Base-by-base conservation (phyloP, 2,113 vertebrate genomes). In the Dicrurus megarhynchus region DNA sequence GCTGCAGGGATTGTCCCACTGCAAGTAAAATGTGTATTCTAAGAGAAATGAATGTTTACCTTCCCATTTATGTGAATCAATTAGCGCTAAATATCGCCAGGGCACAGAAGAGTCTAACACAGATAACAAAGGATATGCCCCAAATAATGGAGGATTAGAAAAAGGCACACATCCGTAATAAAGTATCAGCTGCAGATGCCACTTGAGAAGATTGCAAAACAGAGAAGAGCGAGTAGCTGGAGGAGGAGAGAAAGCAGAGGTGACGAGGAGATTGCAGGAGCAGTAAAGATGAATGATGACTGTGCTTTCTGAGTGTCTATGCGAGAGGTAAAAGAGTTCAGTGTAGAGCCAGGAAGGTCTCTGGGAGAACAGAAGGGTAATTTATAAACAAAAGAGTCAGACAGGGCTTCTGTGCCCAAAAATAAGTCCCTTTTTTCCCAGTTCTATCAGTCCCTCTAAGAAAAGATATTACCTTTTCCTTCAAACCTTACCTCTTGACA, bases 301-400 rank as follows among this genome's bases (percentile, higher is more conserved):
- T 13, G 8, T 41, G 47, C 88, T 97, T 96, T 93, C 76, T 53
- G 60, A 84, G 87, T 79, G 60, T 78, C 91, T 46, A 9, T 30
- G 81, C 10, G 27, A 5, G 37, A 91, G 73, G 87, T 89, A 88
- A 93, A 75, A 49, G 81, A 93, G 94, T 95, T 97, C 89, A 84
- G 75, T 26, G 27, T 16, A 35, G 93, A 92, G 96, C 91, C 94
- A 61, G 56, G 27, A 76, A 95, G 92, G 87, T 91, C 91, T 95
- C 92, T 93, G 77, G 80, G 69, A 91, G 94, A 89, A 50, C 24
- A 97, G 95, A 85, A 94, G 94, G 89, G 92, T 97, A 97, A 98
- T 98, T 98, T 97, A 98, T 96, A 89, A 96, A 93, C 92, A 94
- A 93, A 93, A 84, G 89, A 97, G 90, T 59, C 90, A 97, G 94